phyloP scores from a whole-genome alignment of 2,113 vertebrate genomes.

The Lepus europaeus region DNA sequence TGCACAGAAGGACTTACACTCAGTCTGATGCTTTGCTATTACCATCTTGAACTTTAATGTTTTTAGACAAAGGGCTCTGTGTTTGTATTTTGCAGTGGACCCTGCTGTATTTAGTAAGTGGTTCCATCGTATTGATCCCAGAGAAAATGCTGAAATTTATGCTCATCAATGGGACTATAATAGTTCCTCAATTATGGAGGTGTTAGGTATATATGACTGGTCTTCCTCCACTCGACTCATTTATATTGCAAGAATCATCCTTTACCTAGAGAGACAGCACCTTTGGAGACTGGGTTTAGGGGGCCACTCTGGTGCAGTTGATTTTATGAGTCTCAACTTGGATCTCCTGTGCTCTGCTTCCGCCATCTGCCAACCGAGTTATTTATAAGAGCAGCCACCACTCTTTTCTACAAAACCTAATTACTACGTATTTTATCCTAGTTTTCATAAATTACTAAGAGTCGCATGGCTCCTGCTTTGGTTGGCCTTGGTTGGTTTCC shows the following conservation, averaged over 20 bases:
- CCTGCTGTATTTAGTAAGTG: neutral
- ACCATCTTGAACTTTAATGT: neutral
- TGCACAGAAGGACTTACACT: neutral
- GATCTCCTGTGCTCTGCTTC: neutral
- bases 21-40: neutral
- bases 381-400: neutral
- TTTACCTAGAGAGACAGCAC: neutral
- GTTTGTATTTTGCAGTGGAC: neutral
- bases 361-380: neutral
- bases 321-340: neutral
- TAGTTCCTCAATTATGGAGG: neutral
- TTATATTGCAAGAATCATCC: neutral
- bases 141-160: neutral
- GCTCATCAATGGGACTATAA: neutral
- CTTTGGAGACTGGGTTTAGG: neutral
- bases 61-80: neutral
- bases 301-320: neutral
- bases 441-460: slow-evolving; percentile 31
- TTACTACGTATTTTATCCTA: neutral
- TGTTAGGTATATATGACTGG: neutral
- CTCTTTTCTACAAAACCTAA: neutral
- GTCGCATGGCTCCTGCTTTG: neutral
- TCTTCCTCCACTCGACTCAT: neutral
- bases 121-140: neutral
- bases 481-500: neutral